These are phyloP conservation scores for Drosophila orena DNA, from an alignment of 1,140 invertebrate genomes.

Conservation along the genomic window DNA sequence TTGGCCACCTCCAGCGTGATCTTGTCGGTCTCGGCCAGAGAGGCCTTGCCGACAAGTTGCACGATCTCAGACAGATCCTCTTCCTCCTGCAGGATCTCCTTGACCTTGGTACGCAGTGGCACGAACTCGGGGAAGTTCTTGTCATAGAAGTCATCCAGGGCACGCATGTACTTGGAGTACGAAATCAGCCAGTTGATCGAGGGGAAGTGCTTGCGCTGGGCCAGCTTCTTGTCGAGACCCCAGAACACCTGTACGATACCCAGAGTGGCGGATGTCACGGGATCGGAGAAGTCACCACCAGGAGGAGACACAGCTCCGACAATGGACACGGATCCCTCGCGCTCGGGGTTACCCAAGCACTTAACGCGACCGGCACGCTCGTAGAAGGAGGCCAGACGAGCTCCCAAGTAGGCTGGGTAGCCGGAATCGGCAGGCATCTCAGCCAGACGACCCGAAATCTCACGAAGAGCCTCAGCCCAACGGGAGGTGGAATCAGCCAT, in stretches of 20 bases:
- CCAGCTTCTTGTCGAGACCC: slow-evolving; percentile 99
- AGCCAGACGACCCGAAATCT: slow-evolving; percentile 99
- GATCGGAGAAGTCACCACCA: slow-evolving; percentile 99
- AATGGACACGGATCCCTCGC: slow-evolving; percentile 99
- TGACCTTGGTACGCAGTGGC: slow-evolving; percentile 96
- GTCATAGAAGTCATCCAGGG: slow-evolving; percentile 99
- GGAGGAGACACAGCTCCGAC: slow-evolving; percentile 99
- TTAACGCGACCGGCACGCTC: slow-evolving; percentile 99
- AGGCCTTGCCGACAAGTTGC: slow-evolving; percentile 99
- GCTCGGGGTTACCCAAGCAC: slow-evolving; percentile 98
- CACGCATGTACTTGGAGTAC: slow-evolving; percentile 99
- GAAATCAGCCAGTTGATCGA: slow-evolving; percentile 99
- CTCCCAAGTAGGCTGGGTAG: slow-evolving; percentile 99
- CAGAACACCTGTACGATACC: slow-evolving; percentile 99
- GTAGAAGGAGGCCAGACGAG: slow-evolving; percentile 99
- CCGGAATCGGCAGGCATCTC: slow-evolving; percentile 99
- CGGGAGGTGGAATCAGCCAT: slow-evolving; percentile 99
- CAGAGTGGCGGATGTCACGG: slow-evolving; percentile 99
- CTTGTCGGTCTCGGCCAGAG: slow-evolving; percentile 99
- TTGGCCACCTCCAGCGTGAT: slow-evolving; percentile 99
- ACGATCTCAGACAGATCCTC: slow-evolving; percentile 99
- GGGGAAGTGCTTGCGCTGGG: slow-evolving; percentile 99
- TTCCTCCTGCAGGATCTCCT: slow-evolving; percentile 99
- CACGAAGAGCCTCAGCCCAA: slow-evolving; percentile 99
- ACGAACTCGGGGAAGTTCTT: slow-evolving; percentile 99